Evolutionary conservation across 2,113 vertebrate species (phyloP), one percentile per base, ranked within the genome.

Genomic region (Phrynosoma platyrhinos): DNA sequence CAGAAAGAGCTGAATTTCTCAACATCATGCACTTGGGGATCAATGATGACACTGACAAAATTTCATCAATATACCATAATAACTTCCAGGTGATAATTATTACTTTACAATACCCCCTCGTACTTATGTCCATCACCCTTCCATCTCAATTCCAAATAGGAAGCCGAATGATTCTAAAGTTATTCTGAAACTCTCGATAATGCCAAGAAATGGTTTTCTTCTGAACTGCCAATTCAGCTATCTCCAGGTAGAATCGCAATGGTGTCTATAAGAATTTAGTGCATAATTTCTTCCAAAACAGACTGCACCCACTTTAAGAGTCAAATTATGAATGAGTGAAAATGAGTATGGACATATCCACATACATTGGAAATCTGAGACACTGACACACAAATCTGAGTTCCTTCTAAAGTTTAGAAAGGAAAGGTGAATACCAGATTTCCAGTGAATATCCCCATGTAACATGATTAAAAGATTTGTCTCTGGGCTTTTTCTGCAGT

Each of bases 391-490:
- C 88, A 52, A 80, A 89, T 36, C 66, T 40, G 88, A 87, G 88
- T 93, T 66, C 90, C 52, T 90, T 95, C 91, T 84, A 64, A 91
- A 16, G 5, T 36, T 76, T 53, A 55, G 16, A 66, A 92, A 93
- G 74, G 92, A 72, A 69, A 32, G 10, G 72, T 66, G 72, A 85
- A 42, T 62, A 91, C 64, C 82, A 89, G 23, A 79, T 86, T 91
- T 52, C 47, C 81, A 76, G 7, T 30, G 27, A 32, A 12, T 77
- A 90, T 79, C 74, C 88, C 10, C 25, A 27, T 77, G 27, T 53
- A 89, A 89, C 91, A 16, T 9, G 66, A 88, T 90, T 91, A 90
- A 90, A 92, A 93, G 88, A 82, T 40, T 93, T 77, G 78, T 23
- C 80, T 52, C 74, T 40, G 84, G 79, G 2, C 0, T 71, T 89